These are phyloP conservation scores for Dasyornis broadbenti DNA, from an alignment of 2,113 vertebrate species.

Conservation along the genomic window DNA sequence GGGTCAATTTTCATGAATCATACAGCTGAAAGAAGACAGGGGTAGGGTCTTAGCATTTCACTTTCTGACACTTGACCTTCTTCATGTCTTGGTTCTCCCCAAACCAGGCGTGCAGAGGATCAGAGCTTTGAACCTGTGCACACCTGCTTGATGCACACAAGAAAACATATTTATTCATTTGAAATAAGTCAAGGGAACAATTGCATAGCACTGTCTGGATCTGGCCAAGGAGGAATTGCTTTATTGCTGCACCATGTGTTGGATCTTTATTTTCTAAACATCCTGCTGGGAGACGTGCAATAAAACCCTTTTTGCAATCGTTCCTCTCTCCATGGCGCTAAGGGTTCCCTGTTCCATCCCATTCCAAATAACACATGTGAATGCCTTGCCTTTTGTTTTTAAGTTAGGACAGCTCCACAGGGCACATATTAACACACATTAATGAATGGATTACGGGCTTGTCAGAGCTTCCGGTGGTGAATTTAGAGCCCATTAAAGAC, in stretches of 20 bases:
- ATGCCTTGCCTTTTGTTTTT: conserved; percentile 36
- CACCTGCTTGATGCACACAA: not conserved
- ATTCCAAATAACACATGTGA: conserved; percentile 41
- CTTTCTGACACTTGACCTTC: not conserved
- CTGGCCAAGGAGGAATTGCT: conserved; percentile 37
- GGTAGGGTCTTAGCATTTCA: not conserved
- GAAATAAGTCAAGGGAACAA: conserved; percentile 38
- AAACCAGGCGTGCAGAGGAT: not conserved
- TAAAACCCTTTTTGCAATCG: conserved; percentile 42
- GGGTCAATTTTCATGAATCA: not conserved
- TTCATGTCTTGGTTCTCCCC: not conserved
- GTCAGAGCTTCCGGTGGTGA: conserved; percentile 49
- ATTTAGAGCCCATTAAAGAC: conserved; percentile 47
- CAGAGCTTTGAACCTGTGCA: not conserved
- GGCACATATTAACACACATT: conserved; percentile 51
- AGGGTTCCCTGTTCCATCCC: not conserved
- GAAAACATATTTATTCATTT: not conserved
- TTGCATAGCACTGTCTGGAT: conserved; percentile 14
- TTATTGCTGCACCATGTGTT: conserved; percentile 51
- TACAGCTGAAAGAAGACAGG: not conserved
- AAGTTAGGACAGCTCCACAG: conserved; percentile 41
- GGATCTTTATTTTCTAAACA: conserved; percentile 46
- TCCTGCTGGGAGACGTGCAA: conserved; percentile 37
- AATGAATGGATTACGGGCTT: conserved; percentile 48
- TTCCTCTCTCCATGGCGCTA: not conserved